Base-by-base conservation (phyloP, 2,888 invertebrate species). In the Phalangium opilio region DNA sequence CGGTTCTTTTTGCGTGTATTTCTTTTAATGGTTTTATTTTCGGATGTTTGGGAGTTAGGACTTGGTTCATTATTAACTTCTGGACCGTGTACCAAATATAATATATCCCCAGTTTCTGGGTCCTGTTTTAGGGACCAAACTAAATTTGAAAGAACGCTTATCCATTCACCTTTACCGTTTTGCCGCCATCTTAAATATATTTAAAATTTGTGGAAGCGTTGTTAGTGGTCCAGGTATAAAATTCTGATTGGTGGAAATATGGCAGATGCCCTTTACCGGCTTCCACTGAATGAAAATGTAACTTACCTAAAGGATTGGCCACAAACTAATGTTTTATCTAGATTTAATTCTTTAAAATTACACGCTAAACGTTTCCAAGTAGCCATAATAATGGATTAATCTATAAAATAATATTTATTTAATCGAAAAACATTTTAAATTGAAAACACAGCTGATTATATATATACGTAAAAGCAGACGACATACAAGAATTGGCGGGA, bases 1-100 rank as follows among this genome's bases (percentile, higher is more conserved):
- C 39, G 55, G 43, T 15, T 34, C 54, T 20, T 36, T 44, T 12
- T 32, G 7, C 17, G 15, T 4, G 35, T 2, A 17, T 32, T 21
- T 43, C 64, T 55, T 66, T 61, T 41, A 75, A 66, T 20, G 78
- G 72, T 49, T 67, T 68, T 69, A 85, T 83, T 45, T 69, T 70
- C 20, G 33, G 67, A 27, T 20, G 33, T 14, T 48, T 41, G 17
- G 2, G n/a, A n/a, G 18, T 19, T 44, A 35, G 38, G 38, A 52
- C n/a, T 36, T 5, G 38, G 10, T 10, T 12, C 38, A 2, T 2
- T 36, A 8, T 5, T 8, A 36, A 36, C n/a, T 36, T 36, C 17
- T 7, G 21, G 14, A 12, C 43, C 42, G 35, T 47, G 47, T 27
- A 38, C 20, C 5, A 21, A 7, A 43, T 52, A 52, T 17, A 50